Evolutionary conservation across 2,888 invertebrate species (phyloP), one percentile per base, ranked within the genome.

Genomic region (Schizaphis graminum): DNA sequence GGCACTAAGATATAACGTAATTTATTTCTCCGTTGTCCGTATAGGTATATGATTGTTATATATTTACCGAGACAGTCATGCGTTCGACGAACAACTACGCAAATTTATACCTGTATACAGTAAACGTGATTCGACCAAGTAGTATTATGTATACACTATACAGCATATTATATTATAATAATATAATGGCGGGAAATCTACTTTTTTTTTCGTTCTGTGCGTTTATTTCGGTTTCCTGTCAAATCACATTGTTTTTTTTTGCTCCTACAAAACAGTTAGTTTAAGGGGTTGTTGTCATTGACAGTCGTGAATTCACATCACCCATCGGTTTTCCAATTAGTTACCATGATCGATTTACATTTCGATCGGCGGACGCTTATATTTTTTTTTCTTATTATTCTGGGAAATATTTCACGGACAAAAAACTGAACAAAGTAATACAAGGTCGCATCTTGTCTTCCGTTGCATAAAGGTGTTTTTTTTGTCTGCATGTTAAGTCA

Each of bases 391-490:
- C 13, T 21, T 7, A 7, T 24, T 16, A n/a, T 7, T 61, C 35
- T 35, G 57, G 26, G 47, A 92, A 93, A 93, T 67, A 47, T 93
- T 93, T 93, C 77, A 84, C 89, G 47, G 24, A 53, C n/a, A 89
- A 53, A 84, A 91, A 26, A 85, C 85, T 5, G 49, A 91, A 91
- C 90, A 47, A n/a, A 53, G 35, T 89, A 57, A 89, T 28, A 53
- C 93, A 93, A 93, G 93, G 93, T 93, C 93, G 88, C 16, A 86
- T n/a, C 44, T 11, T 44, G 67, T 88, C 87, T 88, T 53, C 53
- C 41, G 61, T 91, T 24, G 5, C 35, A 26, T 44, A 41, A 86
- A 26, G 3, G 28, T n/a, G 57, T 47, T 86, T 57, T 86, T 57
- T 87, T 47, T 88, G n/a, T n/a, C n/a, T n/a, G n/a, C 35, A 8